Conservation (phyloP, 2,888 invertebrate species). For the Tineola bisselliella region DNA sequence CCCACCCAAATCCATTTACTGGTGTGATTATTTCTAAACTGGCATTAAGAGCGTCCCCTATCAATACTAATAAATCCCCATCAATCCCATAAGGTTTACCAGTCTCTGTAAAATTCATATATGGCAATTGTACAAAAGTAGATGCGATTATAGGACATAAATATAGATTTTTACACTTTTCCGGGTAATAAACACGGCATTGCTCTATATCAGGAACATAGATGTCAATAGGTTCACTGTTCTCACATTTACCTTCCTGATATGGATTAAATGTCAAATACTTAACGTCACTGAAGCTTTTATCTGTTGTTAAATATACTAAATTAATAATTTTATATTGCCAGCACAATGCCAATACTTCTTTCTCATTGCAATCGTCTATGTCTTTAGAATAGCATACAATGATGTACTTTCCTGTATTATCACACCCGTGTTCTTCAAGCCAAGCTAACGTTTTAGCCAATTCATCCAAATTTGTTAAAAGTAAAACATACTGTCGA, state of each 20-base stretch:
- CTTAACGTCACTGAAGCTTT: conserved; percentile 16
- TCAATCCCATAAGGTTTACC: background rate
- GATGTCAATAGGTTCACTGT: conserved; percentile 26
- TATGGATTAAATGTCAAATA: conserved; percentile 36
- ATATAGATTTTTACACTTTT: conserved; percentile 1
- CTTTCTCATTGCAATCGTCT: conserved; percentile 32
- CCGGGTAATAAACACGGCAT: background rate
- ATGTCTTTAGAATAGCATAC: conserved; percentile 31
- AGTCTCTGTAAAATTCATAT: background rate
- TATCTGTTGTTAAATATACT: conserved; percentile 29
- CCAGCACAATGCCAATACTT: conserved; percentile 36
- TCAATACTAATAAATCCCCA: conserved; percentile 14
- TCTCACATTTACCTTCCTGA: conserved; percentile 31
- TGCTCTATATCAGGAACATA: background rate
- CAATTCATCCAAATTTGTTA: conserved; percentile 27
- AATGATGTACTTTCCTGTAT: conserved; percentile 41
- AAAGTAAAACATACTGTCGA: conserved; percentile 39
- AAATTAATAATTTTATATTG: conserved; percentile 38
- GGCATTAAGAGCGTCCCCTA: background rate
- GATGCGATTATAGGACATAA: background rate
- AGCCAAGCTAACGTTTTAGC: conserved; percentile 29
- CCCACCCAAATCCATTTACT: background rate
- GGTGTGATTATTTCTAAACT: background rate
- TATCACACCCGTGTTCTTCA: conserved; percentile 31
- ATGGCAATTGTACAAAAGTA: conserved; percentile 3